Evolutionary conservation across 2,113 vertebrate genomes (phyloP).

Genomic region (Chaetura pelagica): DNA sequence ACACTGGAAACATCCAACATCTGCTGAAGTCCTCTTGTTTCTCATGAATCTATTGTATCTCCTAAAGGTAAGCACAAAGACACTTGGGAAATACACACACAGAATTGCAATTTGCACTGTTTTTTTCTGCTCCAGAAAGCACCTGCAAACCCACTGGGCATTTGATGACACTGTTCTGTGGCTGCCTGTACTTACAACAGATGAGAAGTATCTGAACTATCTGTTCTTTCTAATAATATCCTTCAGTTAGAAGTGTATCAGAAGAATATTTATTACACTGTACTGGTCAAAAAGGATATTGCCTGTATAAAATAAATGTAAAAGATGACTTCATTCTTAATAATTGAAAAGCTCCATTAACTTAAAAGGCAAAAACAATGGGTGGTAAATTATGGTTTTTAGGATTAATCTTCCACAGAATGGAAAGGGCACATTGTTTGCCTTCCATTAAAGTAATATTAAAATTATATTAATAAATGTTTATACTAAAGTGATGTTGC

Average conservation of each 20-base stretch:
- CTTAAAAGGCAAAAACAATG: slow-evolving; percentile 9
- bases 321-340: slow-evolving; percentile 2
- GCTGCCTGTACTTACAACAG: neutral
- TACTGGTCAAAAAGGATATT: neutral
- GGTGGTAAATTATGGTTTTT: neutral
- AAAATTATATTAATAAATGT: slow-evolving; percentile 11
- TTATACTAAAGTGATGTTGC: neutral
- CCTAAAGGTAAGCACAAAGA: neutral
- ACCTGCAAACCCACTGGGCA: neutral
- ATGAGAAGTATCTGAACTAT: neutral
- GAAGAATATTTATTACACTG: neutral
- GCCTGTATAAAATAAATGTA: slow-evolving; percentile 27
- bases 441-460: neutral
- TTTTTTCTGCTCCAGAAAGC: neutral
- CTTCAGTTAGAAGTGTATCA: neutral
- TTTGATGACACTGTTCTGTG: neutral
- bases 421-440: neutral
- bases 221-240: neutral
- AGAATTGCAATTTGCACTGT: neutral
- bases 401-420: slow-evolving; percentile 21
- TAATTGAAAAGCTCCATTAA: slow-evolving; percentile 33
- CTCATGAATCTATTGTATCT: neutral
- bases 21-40: neutral
- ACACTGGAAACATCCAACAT: accelerated
- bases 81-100: neutral